Base-by-base conservation (phyloP, 2,888 invertebrate genomes). In the Drosophila tripunctata region DNA sequence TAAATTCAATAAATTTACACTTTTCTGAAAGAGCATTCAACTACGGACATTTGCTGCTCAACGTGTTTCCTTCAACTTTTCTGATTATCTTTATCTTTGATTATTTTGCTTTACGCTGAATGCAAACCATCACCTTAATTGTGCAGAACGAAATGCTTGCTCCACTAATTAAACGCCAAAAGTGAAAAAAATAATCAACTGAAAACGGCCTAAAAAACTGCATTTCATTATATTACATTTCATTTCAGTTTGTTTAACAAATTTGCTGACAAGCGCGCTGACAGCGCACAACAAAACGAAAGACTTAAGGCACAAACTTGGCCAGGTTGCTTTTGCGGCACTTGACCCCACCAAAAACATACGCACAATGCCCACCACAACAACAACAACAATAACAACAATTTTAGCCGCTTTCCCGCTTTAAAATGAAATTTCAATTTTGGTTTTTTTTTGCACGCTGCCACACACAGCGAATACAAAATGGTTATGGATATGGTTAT, bases 211-310 rank as follows among this genome's bases (percentile, higher is more conserved):
- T 27, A 24, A 41, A 60, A 72, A 72, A 27, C 43, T 56, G 68
- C 68, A 68, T 65, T 69, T 64, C 68, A 57, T 73, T 74, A 74
- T 69, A 65, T 73, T 73, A 64, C 43, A 70, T 70, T 81, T 84
- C 74, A 81, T 76, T 78, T 81, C 81, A 68, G 84, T 84, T 81
- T 81, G 78, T 81, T 81, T 80, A 78, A 80, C 81, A 82, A 82
- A 82, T 85, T 82, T 77, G 79, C 79, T 85, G 81, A 82, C 81
- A 81, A 74, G 79, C 72, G 50, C 69, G 76, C 85, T 80, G 84
- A 80, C 81, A 80, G 80, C 78, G 75, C 57, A 67, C 73, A 75
- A 36, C 58, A 57, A 71, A 78, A 78, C 67, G 79, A 79, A 83
- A 74, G 82, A 83, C 85, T 84, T 80, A 83, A 78, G 76, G 57